These are phyloP conservation scores for Stercorarius parasiticus DNA, from an alignment of 2,113 vertebrate genomes.

Conservation along the genomic window DNA sequence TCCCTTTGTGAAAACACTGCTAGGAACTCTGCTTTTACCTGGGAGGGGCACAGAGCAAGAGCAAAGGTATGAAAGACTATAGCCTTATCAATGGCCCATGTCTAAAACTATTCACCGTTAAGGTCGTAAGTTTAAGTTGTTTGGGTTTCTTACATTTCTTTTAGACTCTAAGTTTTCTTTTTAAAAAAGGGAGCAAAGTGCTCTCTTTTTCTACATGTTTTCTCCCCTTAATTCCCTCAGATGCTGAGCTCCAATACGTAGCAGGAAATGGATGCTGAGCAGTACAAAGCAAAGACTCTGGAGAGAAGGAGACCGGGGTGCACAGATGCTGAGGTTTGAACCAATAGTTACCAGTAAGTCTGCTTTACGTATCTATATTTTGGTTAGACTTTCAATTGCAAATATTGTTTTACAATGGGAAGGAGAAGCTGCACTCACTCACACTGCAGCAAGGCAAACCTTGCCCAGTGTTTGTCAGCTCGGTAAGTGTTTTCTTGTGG, in stretches of 20 bases:
- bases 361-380: neutral
- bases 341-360: neutral
- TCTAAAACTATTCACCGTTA: neutral
- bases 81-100: neutral
- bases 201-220: neutral
- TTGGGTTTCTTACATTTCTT: neutral
- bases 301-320: neutral
- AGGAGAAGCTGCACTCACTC: neutral
- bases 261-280: neutral
- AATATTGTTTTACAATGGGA: neutral
- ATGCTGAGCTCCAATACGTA: neutral
- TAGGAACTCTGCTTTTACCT: neutral
- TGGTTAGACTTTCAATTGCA: neutral
- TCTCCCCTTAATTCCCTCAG: neutral
- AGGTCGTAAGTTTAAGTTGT: neutral
- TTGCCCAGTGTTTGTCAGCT: neutral
- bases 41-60: neutral
- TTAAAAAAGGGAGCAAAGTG: neutral
- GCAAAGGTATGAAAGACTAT: neutral
- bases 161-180: neutral
- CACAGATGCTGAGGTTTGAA: neutral
- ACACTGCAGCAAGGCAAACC: neutral
- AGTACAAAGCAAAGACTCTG: neutral
- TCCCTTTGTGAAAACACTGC: neutral
- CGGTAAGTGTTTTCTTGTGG: neutral